Conservation (phyloP, 2,113 vertebrate species). For the Synchiropus splendidus region DNA sequence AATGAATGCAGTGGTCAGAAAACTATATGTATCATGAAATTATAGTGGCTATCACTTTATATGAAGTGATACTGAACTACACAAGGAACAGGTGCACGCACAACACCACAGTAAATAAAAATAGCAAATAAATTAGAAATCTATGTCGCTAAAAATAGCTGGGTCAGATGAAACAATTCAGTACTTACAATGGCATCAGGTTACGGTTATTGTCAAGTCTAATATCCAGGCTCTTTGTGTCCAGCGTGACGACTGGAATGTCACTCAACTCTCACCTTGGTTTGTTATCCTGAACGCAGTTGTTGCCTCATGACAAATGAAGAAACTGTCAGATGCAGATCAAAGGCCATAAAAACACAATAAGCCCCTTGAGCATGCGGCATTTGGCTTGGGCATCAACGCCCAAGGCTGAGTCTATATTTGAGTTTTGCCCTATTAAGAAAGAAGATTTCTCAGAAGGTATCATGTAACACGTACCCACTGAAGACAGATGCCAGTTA, state of each 20-base stretch:
- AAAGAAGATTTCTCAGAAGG: constrained; percentile 44
- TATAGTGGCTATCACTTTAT: too few relatives aligned
- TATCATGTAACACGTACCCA: constrained; percentile 53
- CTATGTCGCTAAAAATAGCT: background rate
- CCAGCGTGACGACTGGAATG: constrained; percentile 18
- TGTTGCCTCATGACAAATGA: constrained; percentile 43
- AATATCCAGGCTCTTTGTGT: constrained; percentile 17
- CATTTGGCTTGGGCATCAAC: constrained; percentile 41
- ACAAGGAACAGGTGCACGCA: too few relatives aligned
- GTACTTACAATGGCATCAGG: constrained; percentile 22
- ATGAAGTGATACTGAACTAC: too few relatives aligned
- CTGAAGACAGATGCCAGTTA: constrained; percentile 50
- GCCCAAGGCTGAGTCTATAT: constrained; percentile 51
- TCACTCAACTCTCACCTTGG: constrained; percentile 32
- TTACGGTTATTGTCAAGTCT: constrained; percentile 5
- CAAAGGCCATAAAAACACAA: constrained; percentile 55
- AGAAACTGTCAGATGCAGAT: constrained; percentile 39
- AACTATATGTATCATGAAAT: too few relatives aligned
- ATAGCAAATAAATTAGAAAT: too few relatives aligned
- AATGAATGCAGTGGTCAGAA: too few relatives aligned
- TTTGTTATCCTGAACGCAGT: constrained; percentile 35
- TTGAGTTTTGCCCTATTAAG: constrained; percentile 69
- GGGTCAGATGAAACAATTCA: background rate
- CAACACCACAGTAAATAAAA: too few relatives aligned
- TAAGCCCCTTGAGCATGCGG: constrained; percentile 47